Evolutionary conservation across 2,888 invertebrate species (phyloP).

Genomic region (Chorisops tibialis): DNA sequence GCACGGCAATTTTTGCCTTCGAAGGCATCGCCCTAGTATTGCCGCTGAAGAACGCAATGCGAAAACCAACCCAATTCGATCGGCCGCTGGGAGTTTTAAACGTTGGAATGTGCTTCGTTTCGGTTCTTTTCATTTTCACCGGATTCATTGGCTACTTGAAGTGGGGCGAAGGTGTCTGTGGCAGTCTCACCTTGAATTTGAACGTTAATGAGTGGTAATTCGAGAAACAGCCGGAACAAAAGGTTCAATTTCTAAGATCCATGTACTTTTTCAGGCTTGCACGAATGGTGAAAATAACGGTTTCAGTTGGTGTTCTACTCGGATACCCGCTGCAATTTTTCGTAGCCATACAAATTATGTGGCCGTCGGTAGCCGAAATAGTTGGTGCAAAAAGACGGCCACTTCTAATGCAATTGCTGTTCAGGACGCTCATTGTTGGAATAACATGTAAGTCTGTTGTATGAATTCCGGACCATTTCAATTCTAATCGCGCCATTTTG

Average conservation of each 20-base stretch:
- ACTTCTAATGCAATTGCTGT: constrained; percentile 63
- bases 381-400: constrained; percentile 58
- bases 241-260: no score
- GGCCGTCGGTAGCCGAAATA: constrained; percentile 64
- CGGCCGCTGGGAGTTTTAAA: constrained; percentile 82
- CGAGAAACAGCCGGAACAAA: no score
- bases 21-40: constrained; percentile 95
- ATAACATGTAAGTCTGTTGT: constrained; percentile 72
- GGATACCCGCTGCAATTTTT: constrained; percentile 94
- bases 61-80: constrained; percentile 70
- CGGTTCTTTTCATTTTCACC: constrained; percentile 70
- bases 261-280: constrained; percentile 62
- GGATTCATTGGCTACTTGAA: constrained; percentile 87
- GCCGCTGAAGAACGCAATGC: constrained; percentile 91
- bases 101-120: constrained; percentile 81
- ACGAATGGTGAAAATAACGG: constrained; percentile 76
- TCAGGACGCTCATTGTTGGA: constrained; percentile 69
- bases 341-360: constrained; percentile 86
- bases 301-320: constrained; percentile 80
- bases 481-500: constrained; percentile 27
- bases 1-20: constrained; percentile 93
- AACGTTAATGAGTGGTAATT: constrained; percentile 47
- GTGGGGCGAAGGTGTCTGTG: constrained; percentile 77
- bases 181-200: constrained; percentile 86
- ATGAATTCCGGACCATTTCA: no score